phyloP scores from a whole-genome alignment of 2,888 invertebrate genomes.

The Pterostichus madidus region DNA sequence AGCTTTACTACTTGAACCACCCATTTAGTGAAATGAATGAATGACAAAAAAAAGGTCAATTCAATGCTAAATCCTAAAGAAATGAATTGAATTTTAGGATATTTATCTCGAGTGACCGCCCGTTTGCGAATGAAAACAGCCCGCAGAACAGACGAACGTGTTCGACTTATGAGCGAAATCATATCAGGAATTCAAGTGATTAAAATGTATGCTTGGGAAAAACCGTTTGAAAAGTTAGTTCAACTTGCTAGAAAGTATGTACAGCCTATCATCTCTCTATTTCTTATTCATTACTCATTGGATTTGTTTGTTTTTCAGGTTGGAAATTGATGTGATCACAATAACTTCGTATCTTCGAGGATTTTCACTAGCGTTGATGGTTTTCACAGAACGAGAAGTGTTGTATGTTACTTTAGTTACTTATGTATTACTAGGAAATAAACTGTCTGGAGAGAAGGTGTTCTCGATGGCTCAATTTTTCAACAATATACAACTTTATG shows the following conservation, averaged over 20 bases:
- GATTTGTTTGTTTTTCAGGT: slow-evolving; percentile 75
- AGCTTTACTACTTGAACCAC: too few relatives aligned
- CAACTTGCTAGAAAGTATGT: slow-evolving; percentile 81
- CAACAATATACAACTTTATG: slow-evolving; percentile 84
- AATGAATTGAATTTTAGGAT: slow-evolving; percentile 74
- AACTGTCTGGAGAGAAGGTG: slow-evolving; percentile 82
- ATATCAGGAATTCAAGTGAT: slow-evolving; percentile 87
- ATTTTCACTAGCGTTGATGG: slow-evolving; percentile 82
- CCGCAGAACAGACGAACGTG: slow-evolving; percentile 82
- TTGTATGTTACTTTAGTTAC: slow-evolving; percentile 89
- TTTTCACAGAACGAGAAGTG: slow-evolving; percentile 92
- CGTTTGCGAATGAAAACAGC: slow-evolving; percentile 78
- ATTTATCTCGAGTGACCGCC: slow-evolving; percentile 77
- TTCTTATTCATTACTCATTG: background rate
- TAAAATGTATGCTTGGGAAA: slow-evolving; percentile 90
- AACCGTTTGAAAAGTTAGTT: slow-evolving; percentile 83
- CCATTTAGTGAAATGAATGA: too few relatives aligned
- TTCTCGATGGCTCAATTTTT: slow-evolving; percentile 89
- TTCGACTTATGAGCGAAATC: slow-evolving; percentile 87
- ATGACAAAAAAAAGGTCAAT: too few relatives aligned
- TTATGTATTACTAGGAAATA: slow-evolving; percentile 84
- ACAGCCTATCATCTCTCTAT: background rate
- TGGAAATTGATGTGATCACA: slow-evolving; percentile 85
- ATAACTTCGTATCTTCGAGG: slow-evolving; percentile 84
- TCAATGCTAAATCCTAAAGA: too few relatives aligned